A percentile compares a stretch with the other conserved stretches of the same genome.
phyloP scores from a whole-genome alignment of 2,888 invertebrate genomes.

The Limenitis camilla region DNA sequence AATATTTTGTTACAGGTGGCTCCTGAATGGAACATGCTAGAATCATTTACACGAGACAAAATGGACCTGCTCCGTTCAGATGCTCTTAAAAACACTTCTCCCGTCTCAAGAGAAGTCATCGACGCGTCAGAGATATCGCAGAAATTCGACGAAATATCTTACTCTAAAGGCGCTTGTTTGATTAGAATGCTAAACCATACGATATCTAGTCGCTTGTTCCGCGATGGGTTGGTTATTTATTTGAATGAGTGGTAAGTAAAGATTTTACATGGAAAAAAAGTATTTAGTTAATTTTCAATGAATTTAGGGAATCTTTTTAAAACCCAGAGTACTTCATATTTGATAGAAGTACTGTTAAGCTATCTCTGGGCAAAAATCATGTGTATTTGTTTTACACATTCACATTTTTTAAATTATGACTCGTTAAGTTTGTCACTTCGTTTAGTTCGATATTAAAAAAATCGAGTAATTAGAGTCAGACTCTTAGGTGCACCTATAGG shows the following conservation, averaged over 20 bases:
- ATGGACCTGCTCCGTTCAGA: conserved; percentile 72
- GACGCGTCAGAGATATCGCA: conserved; percentile 74
- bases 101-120: conserved; percentile 66
- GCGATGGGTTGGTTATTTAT: conserved; percentile 67
- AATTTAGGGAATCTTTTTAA: no score
- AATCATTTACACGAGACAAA: conserved; percentile 69
- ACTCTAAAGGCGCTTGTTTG: conserved; percentile 74
- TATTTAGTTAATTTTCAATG: no score
- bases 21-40: conserved; percentile 72
- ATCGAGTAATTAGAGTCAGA: no score
- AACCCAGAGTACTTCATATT: no score
- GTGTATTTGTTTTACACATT: no score
- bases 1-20: conserved; percentile 56
- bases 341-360: no score
- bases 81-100: conserved; percentile 70
- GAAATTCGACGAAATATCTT: conserved; percentile 75
- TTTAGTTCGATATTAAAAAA: no score
- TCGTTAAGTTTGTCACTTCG: no score
- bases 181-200: conserved; percentile 77
- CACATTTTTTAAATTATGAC: no score
- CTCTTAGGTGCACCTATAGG: no score
- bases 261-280: no score
- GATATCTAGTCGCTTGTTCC: conserved; percentile 66
- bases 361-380: no score
- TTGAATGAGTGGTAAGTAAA: conserved; percentile 68